Evolutionary conservation across 2,888 invertebrate species (phyloP).

Genomic region (Heteromyza rotundicornis): DNA sequence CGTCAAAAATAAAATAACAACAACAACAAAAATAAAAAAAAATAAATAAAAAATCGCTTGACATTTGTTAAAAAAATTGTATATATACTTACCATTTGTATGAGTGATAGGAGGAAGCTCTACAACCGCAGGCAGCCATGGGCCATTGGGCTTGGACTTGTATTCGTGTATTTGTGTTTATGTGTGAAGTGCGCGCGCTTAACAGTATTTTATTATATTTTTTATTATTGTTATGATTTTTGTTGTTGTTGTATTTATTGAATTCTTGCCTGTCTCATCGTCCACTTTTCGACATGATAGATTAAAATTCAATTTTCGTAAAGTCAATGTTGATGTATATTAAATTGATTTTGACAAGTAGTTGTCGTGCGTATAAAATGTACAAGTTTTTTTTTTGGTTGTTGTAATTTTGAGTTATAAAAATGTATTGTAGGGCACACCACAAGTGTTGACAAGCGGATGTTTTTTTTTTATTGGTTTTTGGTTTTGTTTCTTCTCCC

Average conservation of each 20-base stretch:
- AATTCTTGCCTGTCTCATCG: not conserved
- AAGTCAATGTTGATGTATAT: not conserved
- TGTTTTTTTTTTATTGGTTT: too few relatives aligned
- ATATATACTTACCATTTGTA: not conserved
- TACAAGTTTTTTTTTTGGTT: too few relatives aligned
- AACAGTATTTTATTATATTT: not conserved
- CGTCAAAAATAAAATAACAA: too few relatives aligned
- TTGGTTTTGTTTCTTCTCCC: too few relatives aligned
- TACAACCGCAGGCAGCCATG: not conserved
- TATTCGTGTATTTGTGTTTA: not conserved
- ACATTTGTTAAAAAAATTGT: not conserved
- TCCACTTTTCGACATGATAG: not conserved
- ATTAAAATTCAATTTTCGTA: constrained; percentile 9
- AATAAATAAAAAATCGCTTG: constrained; percentile 5
- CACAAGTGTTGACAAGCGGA: too few relatives aligned
- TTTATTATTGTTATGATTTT: too few relatives aligned
- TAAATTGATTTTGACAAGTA: constrained; percentile 5
- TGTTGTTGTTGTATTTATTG: not conserved
- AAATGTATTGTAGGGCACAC: too few relatives aligned
- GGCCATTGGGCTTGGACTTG: too few relatives aligned
- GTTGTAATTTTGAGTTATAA: too few relatives aligned
- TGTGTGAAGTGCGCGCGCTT: not conserved
- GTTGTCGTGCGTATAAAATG: not conserved
- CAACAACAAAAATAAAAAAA: too few relatives aligned
- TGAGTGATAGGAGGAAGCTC: not conserved